These are phyloP conservation scores for Drosophila borealis DNA, from an alignment of 2,888 invertebrate species.

Conservation along the genomic window DNA sequence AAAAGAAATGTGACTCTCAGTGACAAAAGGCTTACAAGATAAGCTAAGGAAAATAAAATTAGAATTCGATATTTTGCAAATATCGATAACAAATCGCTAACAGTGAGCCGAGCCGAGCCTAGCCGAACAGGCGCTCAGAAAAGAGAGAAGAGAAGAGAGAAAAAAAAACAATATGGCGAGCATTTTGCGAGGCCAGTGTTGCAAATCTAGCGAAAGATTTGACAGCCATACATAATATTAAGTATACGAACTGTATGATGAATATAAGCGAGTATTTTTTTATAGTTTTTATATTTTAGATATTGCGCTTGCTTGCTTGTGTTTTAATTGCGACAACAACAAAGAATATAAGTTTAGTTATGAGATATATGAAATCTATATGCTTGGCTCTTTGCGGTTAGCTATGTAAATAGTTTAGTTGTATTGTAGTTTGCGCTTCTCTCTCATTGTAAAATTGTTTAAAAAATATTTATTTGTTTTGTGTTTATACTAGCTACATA, in stretches of 20 bases:
- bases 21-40: constrained; percentile 55
- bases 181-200: constrained; percentile 71
- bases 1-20: constrained; percentile 54
- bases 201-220: constrained; percentile 37
- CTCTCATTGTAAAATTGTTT: constrained; percentile 65
- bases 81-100: constrained; percentile 74
- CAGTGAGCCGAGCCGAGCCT: constrained; percentile 28
- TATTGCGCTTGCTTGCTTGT: constrained; percentile 8
- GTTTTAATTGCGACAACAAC: constrained; percentile 26
- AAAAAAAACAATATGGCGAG: constrained; percentile 54
- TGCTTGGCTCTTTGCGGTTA: constrained; percentile 41
- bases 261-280: constrained; percentile 64
- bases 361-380: constrained; percentile 26
- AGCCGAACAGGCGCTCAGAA: too few species aligned
- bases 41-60: constrained; percentile 57
- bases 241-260: constrained; percentile 59
- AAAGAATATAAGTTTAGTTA: constrained; percentile 10
- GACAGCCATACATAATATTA: constrained; percentile 56
- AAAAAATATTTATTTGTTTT: constrained; percentile 66
- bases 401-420: constrained; percentile 44
- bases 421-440: constrained; percentile 37
- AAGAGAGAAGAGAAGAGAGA: constrained; percentile 10
- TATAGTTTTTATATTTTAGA: background rate
- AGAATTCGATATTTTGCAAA: constrained; percentile 57
- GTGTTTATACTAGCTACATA: constrained; percentile 64